phyloP scores from a whole-genome alignment of 2,113 vertebrate species.

The Poeciliopsis retropinna region DNA sequence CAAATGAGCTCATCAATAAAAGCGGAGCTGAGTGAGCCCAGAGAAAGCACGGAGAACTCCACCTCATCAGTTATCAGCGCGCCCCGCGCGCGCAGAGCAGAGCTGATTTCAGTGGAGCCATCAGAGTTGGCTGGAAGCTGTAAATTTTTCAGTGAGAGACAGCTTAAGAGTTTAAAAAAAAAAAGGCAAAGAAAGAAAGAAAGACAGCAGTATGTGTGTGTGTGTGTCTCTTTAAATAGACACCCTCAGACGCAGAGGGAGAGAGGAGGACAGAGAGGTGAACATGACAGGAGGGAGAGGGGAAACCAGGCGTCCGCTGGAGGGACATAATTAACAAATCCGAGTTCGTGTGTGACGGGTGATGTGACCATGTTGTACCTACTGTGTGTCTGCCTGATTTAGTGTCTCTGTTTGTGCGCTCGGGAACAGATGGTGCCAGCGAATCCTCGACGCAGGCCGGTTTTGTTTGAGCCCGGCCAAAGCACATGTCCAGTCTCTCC shows the following conservation, averaged over 20 bases:
- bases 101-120: conserved; percentile 23
- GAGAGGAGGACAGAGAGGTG: conserved; percentile 29
- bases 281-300: conserved; percentile 22
- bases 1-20: not conserved
- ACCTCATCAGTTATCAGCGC: conserved; percentile 23
- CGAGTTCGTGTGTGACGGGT: not conserved
- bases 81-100: not conserved
- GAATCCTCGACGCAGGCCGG: conserved; percentile 27
- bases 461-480: conserved; percentile 6
- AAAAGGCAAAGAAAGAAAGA: not conserved
- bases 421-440: conserved; percentile 37
- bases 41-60: not conserved
- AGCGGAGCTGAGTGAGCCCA: conserved; percentile 1
- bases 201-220: not conserved
- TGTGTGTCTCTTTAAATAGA: conserved; percentile 25
- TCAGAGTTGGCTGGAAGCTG: conserved; percentile 20
- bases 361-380: not conserved
- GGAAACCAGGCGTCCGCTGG: conserved; percentile 27
- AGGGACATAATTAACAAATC: conserved; percentile 36
- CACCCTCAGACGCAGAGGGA: conserved; percentile 12
- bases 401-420: conserved; percentile 35
- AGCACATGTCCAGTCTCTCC: conserved; percentile 9
- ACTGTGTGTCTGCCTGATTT: not conserved
- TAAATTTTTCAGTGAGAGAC: conserved; percentile 14
- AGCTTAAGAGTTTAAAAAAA: not conserved